Conservation (phyloP, 2,888 invertebrate species). For the Adineta ricciae region DNA sequence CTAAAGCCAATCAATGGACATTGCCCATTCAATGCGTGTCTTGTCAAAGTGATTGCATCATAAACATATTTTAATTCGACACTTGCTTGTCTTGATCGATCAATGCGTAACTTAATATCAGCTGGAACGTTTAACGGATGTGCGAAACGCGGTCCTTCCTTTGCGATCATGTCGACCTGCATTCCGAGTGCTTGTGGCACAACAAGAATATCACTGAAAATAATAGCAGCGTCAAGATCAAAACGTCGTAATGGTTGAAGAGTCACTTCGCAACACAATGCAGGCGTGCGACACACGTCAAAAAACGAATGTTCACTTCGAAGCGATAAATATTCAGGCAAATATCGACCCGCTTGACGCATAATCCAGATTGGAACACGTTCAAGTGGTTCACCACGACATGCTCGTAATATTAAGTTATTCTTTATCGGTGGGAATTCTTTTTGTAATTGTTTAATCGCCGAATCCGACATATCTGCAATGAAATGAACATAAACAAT, state of each 20-base stretch:
- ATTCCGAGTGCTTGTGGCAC: conserved; percentile 75
- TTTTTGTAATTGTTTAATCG: not conserved
- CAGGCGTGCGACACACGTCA: conserved; percentile 76
- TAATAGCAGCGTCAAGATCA: conserved; percentile 90
- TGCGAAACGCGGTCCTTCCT: conserved; percentile 81
- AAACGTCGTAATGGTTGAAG: conserved; percentile 73
- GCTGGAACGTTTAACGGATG: conserved; percentile 66
- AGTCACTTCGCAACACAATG: conserved; percentile 81
- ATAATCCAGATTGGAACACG: conserved; percentile 91
- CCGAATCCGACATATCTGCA: not conserved
- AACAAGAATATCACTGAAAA: conserved; percentile 91
- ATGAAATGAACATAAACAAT: no score
- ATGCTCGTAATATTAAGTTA: conserved; percentile 73
- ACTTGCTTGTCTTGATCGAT: conserved; percentile 44
- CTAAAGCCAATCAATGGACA: conserved; percentile 87
- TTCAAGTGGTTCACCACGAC: conserved; percentile 61
- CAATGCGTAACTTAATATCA: conserved; percentile 56
- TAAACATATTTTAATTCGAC: conserved; percentile 71
- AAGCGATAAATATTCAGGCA: conserved; percentile 71
- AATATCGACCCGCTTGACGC: conserved; percentile 90
- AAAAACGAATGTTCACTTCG: conserved; percentile 78
- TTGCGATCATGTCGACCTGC: conserved; percentile 79
- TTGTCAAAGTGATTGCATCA: conserved; percentile 82
- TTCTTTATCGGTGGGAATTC: conserved; percentile 73
- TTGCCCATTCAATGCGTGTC: conserved; percentile 74